Base-by-base conservation (phyloP, 2,888 invertebrate species). In the Lepidocyrtoides sp. region DNA sequence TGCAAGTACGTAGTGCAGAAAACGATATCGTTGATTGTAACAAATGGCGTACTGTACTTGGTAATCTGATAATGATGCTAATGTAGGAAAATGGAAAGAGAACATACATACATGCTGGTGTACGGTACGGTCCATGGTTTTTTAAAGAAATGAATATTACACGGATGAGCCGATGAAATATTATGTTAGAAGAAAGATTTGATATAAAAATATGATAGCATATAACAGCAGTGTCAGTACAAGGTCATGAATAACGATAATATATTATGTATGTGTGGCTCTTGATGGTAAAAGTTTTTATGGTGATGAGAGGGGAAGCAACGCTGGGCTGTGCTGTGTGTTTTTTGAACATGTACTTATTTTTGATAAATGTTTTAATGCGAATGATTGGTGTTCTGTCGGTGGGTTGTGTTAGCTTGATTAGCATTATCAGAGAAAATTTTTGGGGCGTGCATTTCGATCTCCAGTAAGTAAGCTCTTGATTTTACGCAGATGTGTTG, bases 41-140 rank as follows among this genome's bases (percentile, higher is more conserved):
- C 69, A 69, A 69, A 69, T 69, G 63, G 63, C n/a, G 32, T 69
- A 69, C n/a, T 12, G 17, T 69, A 69, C 41, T 69, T 7, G 41
- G 69, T 69, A 69, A 69, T 69, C 69, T 69, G 69, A 41, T 69
- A 69, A 69, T 41, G 41, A 36, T 69, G 69, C 32, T 69, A 69
- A 69, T 69, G 12, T 14, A 63, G 10, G 69, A 17, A n/a, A 69
- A 69, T 69, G 69, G n/a, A 69, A 8, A 17, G 17, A 41, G n/a
- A 41, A 69, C n/a, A 17, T 10, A 17, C 7, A 17, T 69, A 1
- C 17, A 5, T 17, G 54, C 17, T 54, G n/a, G n/a, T 17, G n/a
- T 20, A 14, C 14, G n/a, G n/a, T n/a, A n/a, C n/a, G n/a, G n/a
- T n/a, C 8, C 17, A 29, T 8, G 26, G 8, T 63, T 26, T 63